Evolutionary conservation across 2,113 vertebrate genomes (phyloP).

Genomic region (Gracilinanus agilis): DNA sequence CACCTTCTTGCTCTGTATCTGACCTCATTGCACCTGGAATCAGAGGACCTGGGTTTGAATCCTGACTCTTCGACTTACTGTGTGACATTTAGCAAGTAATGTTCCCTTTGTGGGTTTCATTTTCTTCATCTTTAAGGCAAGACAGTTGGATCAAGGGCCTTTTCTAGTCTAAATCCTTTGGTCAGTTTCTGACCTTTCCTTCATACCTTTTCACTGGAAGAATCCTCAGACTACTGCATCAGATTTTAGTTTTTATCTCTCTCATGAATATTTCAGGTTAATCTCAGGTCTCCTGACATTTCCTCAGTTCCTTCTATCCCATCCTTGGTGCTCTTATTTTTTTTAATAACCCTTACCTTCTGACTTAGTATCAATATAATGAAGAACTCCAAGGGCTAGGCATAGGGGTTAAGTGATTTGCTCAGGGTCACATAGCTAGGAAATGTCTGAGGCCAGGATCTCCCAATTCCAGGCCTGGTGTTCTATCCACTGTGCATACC

Average conservation of each 20-base stretch:
- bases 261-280: background rate
- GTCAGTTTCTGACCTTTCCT: background rate
- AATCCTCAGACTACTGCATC: background rate
- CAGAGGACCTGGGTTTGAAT: background rate
- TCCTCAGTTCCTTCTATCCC: slow-evolving; percentile 8
- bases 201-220: background rate
- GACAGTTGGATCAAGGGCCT: background rate
- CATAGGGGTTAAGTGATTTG: no score
- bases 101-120: background rate
- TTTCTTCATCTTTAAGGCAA: background rate
- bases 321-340: background rate
- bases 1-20: background rate
- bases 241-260: background rate
- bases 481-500: no score
- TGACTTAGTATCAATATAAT: no score
- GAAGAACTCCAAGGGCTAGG: no score
- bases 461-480: no score
- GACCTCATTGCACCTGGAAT: background rate
- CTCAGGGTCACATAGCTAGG: no score
- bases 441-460: no score
- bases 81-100: background rate
- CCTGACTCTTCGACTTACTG: background rate
- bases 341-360: no score
- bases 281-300: background rate
- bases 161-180: background rate